phyloP scores from a whole-genome alignment of 2,113 vertebrate species.

The Hippocampus abdominalis region DNA sequence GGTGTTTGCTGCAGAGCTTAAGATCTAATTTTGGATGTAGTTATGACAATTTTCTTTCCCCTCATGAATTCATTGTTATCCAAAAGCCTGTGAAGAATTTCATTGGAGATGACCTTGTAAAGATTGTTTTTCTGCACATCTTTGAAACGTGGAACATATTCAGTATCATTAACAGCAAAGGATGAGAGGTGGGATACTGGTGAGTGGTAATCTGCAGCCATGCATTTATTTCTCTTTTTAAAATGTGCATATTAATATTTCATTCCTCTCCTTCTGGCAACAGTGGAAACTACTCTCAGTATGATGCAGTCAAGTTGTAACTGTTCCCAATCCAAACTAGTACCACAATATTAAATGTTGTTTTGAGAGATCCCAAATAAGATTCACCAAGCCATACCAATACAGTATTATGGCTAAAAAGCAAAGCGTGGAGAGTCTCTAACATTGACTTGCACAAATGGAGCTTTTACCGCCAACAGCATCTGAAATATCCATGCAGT shows the following conservation, averaged over 20 bases:
- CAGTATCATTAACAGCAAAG: neutral
- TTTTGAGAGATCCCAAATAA: too few relatives aligned
- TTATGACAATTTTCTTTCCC: neutral
- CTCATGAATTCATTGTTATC: neutral
- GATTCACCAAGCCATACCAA: neutral
- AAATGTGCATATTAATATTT: neutral
- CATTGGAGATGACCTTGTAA: neutral
- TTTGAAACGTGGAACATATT: neutral
- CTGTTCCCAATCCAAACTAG: neutral
- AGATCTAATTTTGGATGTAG: neutral
- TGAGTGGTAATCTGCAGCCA: neutral
- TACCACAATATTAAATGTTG: neutral
- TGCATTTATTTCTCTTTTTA: neutral
- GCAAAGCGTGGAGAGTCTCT: neutral
- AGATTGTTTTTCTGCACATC: too few relatives aligned
- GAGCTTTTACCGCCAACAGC: neutral
- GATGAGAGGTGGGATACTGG: neutral
- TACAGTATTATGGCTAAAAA: neutral
- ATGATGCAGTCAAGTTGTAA: neutral
- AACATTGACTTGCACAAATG: neutral
- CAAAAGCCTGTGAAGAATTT: neutral
- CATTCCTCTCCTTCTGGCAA: neutral
- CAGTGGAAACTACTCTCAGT: neutral
- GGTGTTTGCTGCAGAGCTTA: neutral
- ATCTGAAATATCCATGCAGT: neutral